A percentile compares a stretch with the other conserved stretches of the same genome.
These are phyloP conservation scores for Cliona cf. orientalis DNA, from an alignment of 37 sponge, comb jelly and placozoan species.

Conservation along the genomic window DNA sequence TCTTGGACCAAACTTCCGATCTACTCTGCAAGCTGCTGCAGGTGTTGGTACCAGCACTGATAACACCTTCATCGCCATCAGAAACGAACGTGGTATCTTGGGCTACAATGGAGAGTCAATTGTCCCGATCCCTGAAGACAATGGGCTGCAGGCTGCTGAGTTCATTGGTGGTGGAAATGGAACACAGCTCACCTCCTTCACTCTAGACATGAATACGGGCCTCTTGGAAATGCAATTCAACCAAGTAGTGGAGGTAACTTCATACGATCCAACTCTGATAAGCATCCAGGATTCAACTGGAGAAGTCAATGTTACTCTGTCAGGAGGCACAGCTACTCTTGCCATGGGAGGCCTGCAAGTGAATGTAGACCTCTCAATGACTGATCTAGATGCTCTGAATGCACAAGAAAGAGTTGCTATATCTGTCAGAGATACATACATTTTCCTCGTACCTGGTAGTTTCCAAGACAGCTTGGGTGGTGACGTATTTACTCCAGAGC, in stretches of 20 bases:
- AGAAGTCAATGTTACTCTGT: conserved; percentile 33
- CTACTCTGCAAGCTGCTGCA: conserved; percentile 13
- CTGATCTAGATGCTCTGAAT: conserved; percentile 75
- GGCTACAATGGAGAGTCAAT: conserved; percentile 43
- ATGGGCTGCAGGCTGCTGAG: conserved; percentile 59
- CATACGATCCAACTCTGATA: conserved; percentile 35
- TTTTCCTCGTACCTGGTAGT: conserved; percentile 27
- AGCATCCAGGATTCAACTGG: conserved; percentile 68
- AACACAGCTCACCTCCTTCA: conserved; percentile 62
- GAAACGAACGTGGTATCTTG: conserved; percentile 6
- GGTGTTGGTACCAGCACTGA: conserved; percentile 56
- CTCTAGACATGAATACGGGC: conserved; percentile 85
- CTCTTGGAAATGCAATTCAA: conserved; percentile 62
- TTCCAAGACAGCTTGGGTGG: conserved; percentile 59
- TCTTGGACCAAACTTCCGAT: conserved; percentile 22
- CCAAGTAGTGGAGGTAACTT: conserved; percentile 29
- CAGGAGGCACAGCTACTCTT: conserved; percentile 46
- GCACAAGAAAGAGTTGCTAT: conserved; percentile 56
- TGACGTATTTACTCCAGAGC: conserved; percentile 45
- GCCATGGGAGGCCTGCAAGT: conserved; percentile 40
- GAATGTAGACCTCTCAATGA: conserved; percentile 19
- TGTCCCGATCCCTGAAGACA: conserved; percentile 52
- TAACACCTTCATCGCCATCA: conserved; percentile 57
- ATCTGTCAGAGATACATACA: conserved; percentile 68
- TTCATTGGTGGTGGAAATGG: conserved; percentile 76